phyloP scores from a whole-genome alignment of 2,888 invertebrate genomes.

The Drosophila ustulata region DNA sequence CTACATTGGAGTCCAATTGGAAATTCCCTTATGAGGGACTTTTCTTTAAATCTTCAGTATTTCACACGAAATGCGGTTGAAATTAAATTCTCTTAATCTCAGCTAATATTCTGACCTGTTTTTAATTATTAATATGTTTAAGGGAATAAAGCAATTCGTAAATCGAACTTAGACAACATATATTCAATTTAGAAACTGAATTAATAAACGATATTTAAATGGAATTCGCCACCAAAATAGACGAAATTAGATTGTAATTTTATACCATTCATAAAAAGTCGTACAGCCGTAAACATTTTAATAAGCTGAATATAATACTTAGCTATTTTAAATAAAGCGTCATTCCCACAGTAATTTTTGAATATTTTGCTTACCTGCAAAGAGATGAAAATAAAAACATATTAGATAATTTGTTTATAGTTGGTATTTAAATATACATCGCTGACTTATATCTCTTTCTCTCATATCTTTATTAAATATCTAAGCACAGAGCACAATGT shows the following conservation, averaged over 20 bases:
- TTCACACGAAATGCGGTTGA: slow-evolving; percentile 1
- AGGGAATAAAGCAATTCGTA: background rate
- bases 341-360: background rate
- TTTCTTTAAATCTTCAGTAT: background rate
- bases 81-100: background rate
- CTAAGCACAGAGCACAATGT: too few species aligned
- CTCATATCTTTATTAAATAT: too few species aligned
- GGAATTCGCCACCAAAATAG: too few species aligned
- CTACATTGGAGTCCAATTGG: slow-evolving; percentile 30
- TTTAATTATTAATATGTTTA: background rate
- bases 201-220: too few species aligned
- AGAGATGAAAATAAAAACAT: background rate
- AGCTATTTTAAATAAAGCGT: too few species aligned
- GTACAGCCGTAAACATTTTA: too few species aligned
- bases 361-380: background rate
- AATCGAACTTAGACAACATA: too few species aligned
- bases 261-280: too few species aligned
- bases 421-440: too few species aligned
- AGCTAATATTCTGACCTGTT: background rate
- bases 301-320: too few species aligned
- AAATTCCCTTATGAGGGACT: background rate
- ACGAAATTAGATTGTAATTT: too few species aligned
- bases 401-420: background rate
- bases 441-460: too few species aligned
- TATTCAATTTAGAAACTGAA: background rate